A percentile compares a stretch with the other conserved stretches of the same genome.
Conservation (phyloP, 2,113 vertebrate species). For the Scophthalmus maximus region DNA sequence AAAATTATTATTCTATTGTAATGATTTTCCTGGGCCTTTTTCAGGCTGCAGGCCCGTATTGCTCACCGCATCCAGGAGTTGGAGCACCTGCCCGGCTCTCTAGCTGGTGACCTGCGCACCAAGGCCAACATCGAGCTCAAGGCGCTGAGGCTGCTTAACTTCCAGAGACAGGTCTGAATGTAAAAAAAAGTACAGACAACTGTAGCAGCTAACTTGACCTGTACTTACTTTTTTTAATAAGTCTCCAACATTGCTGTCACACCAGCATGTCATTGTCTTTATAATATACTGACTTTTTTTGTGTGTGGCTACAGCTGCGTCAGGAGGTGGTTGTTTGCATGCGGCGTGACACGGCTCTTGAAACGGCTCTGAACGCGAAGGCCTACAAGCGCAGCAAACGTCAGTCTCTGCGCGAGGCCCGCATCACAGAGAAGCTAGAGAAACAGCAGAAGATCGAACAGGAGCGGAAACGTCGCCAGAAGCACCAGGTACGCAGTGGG, state of each 20-base stretch:
- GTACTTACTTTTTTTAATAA: no score
- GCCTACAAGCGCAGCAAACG: constrained; percentile 98
- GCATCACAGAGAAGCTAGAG: constrained; percentile 98
- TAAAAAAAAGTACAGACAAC: no score
- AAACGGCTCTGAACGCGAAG: constrained; percentile 95
- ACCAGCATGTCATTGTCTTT: neutral
- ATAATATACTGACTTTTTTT: neutral
- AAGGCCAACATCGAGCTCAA: constrained; percentile 98
- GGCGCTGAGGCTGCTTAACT: constrained; percentile 95
- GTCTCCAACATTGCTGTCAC: neutral
- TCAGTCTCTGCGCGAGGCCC: constrained; percentile 93
- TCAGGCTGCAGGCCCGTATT: constrained; percentile 94
- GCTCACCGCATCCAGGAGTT: constrained; percentile 96
- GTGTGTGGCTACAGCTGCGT: constrained; percentile 83
- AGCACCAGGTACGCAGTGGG: constrained; percentile 88
- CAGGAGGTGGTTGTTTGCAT: constrained; percentile 99
- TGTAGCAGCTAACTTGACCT: no score
- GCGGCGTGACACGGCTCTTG: constrained; percentile 94
- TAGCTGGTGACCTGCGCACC: constrained; percentile 94
- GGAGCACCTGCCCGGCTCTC: constrained; percentile 93
- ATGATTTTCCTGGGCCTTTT: neutral
- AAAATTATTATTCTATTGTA: no score
- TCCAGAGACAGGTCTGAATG: constrained; percentile 91
- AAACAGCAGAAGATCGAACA: constrained; percentile 99
- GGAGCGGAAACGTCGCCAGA: constrained; percentile 95